Conservation (phyloP, 1,140 invertebrate species). For the Schlechtendalia chinensis region DNA sequence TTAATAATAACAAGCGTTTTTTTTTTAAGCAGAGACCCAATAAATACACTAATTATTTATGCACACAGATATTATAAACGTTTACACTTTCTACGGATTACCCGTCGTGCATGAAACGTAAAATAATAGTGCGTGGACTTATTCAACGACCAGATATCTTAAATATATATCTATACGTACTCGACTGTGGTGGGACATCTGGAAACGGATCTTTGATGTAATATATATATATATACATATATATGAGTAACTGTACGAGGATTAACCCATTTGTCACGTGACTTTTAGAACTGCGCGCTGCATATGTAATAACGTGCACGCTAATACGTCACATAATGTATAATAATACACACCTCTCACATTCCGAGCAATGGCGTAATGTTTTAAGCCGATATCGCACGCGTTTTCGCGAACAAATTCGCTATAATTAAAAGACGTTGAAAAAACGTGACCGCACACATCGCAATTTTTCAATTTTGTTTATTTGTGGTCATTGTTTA, state of each 20-base stretch:
- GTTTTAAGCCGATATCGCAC: background rate
- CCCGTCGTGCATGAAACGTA: too few relatives aligned
- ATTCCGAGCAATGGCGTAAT: background rate
- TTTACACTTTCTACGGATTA: too few relatives aligned
- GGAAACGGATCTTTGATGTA: background rate
- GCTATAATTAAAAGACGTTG: background rate
- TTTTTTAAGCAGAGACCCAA: too few relatives aligned
- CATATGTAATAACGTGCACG: background rate
- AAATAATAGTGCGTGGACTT: too few relatives aligned
- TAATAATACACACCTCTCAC: background rate
- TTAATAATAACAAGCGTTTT: too few relatives aligned
- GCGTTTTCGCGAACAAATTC: background rate
- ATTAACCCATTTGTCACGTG: conserved; percentile 28
- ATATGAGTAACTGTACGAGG: background rate
- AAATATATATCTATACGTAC: too few relatives aligned
- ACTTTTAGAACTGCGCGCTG: background rate
- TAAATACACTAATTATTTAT: too few relatives aligned
- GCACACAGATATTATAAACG: too few relatives aligned
- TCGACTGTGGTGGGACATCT: too few relatives aligned
- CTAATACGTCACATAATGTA: too few relatives aligned
- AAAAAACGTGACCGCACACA: background rate
- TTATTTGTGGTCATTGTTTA: background rate
- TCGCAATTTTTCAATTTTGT: background rate
- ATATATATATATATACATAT: background rate
- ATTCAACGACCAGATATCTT: too few relatives aligned